Base-by-base conservation (phyloP, 2,888 invertebrate genomes). In the Polymixis lichenea region DNA sequence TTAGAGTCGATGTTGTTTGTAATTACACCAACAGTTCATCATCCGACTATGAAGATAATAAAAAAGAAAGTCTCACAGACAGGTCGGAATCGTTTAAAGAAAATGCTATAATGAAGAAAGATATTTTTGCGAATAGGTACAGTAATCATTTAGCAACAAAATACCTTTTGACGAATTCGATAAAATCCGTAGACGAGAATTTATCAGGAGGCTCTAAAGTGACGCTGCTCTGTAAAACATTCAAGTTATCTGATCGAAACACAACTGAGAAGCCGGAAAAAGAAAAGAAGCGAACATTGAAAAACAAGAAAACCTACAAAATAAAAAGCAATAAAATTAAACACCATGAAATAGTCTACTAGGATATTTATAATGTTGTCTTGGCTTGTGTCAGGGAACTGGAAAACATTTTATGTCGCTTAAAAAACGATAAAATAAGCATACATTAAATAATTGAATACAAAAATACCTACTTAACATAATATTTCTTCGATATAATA, bases 1-100 rank as follows among this genome's bases (percentile, higher is more conserved):
- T 97, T 38, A 91, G 97, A 88, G 96, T 97, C 0, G 97, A 97
- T 80, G 96, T 97, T 13, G 95, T 96, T 17, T 94, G 95, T 78
- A 95, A 95, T 83, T 90, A 93, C 80, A 92, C 89, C 69, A 86
- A 86, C 56, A 91, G 88, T 61, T 82, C 90, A 0, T 82, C 89
- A 53, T 93, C 93, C 5, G 92, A 93, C 68, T 90, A 88, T 61
- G 93, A 94, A 32, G 92, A 94, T 22, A 89, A 82, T 75, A 92
- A 88, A 68, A 89, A 85, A 74, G 85, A 75, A 79, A 72, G 49
- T 49, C 75, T 58, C 81, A 81, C 38, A 13, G 85, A 65, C 69
- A 84, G 55, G 56, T 82, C 46, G n/a, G 77, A 67, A 84, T 70
- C 60, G 77, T 89, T 90, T 65, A 84, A 88, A 25, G 88, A 91